A percentile compares a stretch with the other conserved stretches of the same genome.
Conservation (phyloP, 2,888 invertebrate species). For the Epistrophe eligans region DNA sequence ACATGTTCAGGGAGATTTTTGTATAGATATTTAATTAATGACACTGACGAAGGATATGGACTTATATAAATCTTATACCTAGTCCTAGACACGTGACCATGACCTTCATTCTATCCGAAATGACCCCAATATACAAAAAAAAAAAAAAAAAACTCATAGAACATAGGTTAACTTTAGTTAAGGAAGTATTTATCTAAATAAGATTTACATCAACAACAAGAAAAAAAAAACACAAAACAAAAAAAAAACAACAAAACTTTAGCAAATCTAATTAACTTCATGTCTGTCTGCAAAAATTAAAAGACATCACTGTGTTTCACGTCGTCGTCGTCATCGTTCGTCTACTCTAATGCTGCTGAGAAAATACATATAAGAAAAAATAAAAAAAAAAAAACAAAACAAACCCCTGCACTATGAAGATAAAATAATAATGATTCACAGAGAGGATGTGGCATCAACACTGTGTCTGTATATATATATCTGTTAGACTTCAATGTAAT, state of each 20-base stretch:
- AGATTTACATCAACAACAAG: slow-evolving; percentile 10
- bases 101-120: slow-evolving; percentile 42
- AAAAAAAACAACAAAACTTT: not conserved
- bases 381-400: not conserved
- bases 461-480: not conserved
- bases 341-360: not conserved
- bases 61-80: slow-evolving; percentile 3
- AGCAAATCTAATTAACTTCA: slow-evolving; percentile 57
- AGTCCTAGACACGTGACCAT: slow-evolving; percentile 64
- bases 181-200: slow-evolving; percentile 18
- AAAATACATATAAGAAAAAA: not conserved
- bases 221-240: not conserved
- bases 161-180: slow-evolving; percentile 14
- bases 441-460: slow-evolving; percentile 47
- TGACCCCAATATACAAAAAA: slow-evolving; percentile 8
- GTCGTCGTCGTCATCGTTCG: not conserved
- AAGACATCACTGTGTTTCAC: slow-evolving; percentile 30
- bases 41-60: not conserved
- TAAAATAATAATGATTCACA: slow-evolving; percentile 41
- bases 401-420: slow-evolving; percentile 7
- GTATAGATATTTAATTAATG: slow-evolving; percentile 38
- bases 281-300: slow-evolving; percentile 36
- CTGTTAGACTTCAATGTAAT: slow-evolving; percentile 59
- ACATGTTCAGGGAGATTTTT: slow-evolving; percentile 4
- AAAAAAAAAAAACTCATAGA: not conserved